Conservation (phyloP, 2,888 invertebrate genomes). For the Coleophora deauratella region DNA sequence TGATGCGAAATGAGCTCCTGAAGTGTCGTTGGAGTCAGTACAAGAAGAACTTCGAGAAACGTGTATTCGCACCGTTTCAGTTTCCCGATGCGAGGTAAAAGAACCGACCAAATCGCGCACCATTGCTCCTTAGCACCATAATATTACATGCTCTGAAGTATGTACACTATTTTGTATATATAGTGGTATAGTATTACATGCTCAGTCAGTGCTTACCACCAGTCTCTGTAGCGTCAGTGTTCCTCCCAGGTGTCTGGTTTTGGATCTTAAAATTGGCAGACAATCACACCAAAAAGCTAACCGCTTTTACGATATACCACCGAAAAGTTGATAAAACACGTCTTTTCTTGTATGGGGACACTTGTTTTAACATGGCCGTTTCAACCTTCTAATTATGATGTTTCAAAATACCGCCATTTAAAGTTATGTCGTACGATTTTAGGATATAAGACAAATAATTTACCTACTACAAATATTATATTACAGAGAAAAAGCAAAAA, state of each 20-base stretch:
- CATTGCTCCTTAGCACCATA: too few species aligned
- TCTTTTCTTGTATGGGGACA: neutral
- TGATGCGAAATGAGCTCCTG: constrained; percentile 31
- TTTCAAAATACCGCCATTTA: neutral
- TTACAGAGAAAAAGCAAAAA: too few species aligned
- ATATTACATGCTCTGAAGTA: too few species aligned
- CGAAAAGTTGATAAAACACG: neutral
- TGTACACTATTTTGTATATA: too few species aligned
- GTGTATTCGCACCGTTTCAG: constrained; percentile 24
- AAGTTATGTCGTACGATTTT: too few species aligned
- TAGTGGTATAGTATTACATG: too few species aligned
- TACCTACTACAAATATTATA: too few species aligned
- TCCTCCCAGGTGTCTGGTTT: neutral
- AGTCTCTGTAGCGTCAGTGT: neutral
- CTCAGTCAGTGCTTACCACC: neutral
- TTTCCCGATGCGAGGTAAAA: constrained; percentile 33
- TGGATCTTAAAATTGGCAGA: neutral
- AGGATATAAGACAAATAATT: too few species aligned
- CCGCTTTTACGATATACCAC: neutral
- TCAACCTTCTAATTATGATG: neutral
- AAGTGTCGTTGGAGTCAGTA: constrained; percentile 31
- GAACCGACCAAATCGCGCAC: too few species aligned
- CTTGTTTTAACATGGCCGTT: neutral
- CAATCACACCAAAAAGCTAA: neutral
- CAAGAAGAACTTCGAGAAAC: constrained; percentile 16